Evolutionary conservation across 2,113 vertebrate genomes (phyloP).

Genomic region (Clarias magur): DNA sequence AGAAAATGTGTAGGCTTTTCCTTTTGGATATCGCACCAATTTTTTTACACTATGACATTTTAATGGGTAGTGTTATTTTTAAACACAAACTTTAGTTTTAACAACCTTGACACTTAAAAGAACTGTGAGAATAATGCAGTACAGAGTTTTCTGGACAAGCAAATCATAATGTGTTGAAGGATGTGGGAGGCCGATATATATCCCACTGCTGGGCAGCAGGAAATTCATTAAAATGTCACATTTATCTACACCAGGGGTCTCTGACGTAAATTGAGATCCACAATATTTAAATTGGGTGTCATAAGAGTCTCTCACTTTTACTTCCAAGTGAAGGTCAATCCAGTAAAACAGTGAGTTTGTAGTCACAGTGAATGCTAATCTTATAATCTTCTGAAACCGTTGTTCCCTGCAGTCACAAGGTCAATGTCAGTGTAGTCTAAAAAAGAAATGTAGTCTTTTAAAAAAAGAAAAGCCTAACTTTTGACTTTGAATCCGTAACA

Average conservation of each 20-base stretch:
- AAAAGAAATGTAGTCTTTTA: background rate
- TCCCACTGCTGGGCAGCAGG: background rate
- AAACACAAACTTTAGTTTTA: background rate
- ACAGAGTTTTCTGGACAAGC: background rate
- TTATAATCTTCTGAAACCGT: background rate
- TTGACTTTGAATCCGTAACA: background rate
- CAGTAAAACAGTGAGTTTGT: background rate
- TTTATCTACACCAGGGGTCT: background rate
- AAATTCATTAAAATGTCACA: background rate
- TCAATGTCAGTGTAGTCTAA: background rate
- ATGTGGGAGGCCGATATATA: background rate
- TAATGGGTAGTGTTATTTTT: background rate
- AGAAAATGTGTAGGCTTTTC: background rate
- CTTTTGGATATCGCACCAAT: background rate
- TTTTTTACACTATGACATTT: background rate
- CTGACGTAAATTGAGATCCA: background rate
- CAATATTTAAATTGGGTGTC: constrained; percentile 1
- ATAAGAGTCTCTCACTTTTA: background rate
- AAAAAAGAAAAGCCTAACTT: background rate
- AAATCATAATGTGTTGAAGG: background rate
- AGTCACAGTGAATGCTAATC: background rate
- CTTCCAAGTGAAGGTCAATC: constrained; percentile 7
- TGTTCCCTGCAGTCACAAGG: background rate
- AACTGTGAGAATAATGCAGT: background rate
- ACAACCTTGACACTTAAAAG: background rate